Percentiles rank a stretch among this genome's conserved stretches.
phyloP scores from a whole-genome alignment of 2,113 vertebrate genomes.

The Otis tarda region DNA sequence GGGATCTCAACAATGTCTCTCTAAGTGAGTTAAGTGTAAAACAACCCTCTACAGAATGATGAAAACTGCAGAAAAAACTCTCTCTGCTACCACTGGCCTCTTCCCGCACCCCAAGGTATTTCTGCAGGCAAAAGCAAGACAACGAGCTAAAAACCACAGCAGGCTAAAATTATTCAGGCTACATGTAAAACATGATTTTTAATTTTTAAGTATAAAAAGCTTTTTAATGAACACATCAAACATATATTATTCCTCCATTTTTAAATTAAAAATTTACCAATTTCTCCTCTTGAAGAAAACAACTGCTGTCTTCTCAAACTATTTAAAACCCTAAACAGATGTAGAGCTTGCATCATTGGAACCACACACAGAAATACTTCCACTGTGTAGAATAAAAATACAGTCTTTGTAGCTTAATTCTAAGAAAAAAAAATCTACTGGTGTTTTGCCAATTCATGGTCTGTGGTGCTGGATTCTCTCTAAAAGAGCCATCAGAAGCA shows the following conservation, averaged over 20 bases:
- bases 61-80: neutral
- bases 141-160: neutral
- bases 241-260: neutral
- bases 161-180: conserved; percentile 1
- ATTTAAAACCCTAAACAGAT: conserved; percentile 61
- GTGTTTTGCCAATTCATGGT: neutral
- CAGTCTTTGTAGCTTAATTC: neutral
- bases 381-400: conserved; percentile 20
- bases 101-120: neutral
- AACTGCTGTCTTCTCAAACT: conserved; percentile 50
- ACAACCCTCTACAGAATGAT: neutral
- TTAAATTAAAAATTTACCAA: conserved; percentile 32
- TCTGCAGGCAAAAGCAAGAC: neutral
- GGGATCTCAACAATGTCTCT: neutral
- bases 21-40: neutral
- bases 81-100: neutral
- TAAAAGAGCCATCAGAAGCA: neutral
- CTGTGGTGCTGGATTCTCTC: conserved; percentile 1
- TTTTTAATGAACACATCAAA: conserved; percentile 53
- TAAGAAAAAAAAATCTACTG: neutral
- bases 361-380: conserved; percentile 55
- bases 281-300: conserved; percentile 43
- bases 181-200: neutral
- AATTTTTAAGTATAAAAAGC: conserved; percentile 34
- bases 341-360: conserved; percentile 53